Conservation (phyloP, 2,113 vertebrate genomes). For the Podarcis muralis region DNA sequence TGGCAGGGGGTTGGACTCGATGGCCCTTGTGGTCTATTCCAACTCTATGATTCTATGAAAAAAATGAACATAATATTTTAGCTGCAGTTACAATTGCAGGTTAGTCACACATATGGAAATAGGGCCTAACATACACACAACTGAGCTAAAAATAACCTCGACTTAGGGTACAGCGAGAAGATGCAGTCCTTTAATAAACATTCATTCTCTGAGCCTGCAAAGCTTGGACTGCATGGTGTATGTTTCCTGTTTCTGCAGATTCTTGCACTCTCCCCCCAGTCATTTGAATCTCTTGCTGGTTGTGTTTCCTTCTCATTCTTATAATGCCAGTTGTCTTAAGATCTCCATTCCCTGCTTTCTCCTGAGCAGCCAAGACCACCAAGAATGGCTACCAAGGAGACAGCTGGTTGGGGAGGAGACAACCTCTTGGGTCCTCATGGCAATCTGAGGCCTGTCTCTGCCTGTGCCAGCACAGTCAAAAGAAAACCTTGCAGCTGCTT, state of each 20-base stretch:
- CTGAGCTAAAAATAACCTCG: too few relatives aligned
- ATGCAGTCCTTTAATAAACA: not conserved
- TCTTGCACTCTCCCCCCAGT: not conserved
- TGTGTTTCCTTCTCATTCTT: not conserved
- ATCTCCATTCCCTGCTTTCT: not conserved
- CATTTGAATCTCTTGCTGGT: not conserved
- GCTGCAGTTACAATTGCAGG: not conserved
- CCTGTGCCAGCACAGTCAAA: not conserved
- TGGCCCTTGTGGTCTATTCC: too few relatives aligned
- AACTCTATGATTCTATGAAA: too few relatives aligned
- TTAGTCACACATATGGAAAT: not conserved
- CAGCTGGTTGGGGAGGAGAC: too few relatives aligned
- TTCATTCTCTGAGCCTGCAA: not conserved
- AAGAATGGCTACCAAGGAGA: too few relatives aligned
- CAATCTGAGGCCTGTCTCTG: not conserved
- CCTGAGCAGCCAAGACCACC: not conserved
- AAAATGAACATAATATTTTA: too few relatives aligned
- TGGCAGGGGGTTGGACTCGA: too few relatives aligned
- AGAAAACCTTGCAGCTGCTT: conserved; percentile 16
- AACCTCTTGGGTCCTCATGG: too few relatives aligned
- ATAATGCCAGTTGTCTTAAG: not conserved
- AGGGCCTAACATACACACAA: too few relatives aligned
- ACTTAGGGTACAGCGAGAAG: too few relatives aligned
- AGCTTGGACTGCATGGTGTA: not conserved
- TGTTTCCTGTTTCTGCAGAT: not conserved